Percentiles rank a stretch among this genome's conserved stretches.
These are phyloP conservation scores for Borostomias antarcticus DNA, from an alignment of 2,797 vertebrate genomes.

Conservation along the genomic window DNA sequence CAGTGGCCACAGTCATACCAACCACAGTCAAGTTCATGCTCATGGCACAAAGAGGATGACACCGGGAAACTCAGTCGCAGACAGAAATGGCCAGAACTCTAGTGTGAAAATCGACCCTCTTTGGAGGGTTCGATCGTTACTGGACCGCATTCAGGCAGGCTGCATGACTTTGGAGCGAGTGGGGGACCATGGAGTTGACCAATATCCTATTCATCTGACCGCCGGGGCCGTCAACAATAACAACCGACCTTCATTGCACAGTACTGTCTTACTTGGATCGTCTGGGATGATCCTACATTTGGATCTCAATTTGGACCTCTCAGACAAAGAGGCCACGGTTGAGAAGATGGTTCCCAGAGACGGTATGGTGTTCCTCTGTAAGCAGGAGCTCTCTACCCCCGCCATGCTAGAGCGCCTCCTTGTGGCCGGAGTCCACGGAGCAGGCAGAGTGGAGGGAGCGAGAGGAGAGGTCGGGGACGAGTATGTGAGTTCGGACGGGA, in stretches of 20 bases:
- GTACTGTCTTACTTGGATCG: constrained; percentile 71
- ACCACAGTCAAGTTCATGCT: constrained; percentile 6
- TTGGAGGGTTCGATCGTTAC: constrained; percentile 68
- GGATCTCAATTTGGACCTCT: constrained; percentile 66
- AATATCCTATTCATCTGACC: constrained; percentile 69
- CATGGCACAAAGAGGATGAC: neutral
- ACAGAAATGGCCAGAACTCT: constrained; percentile 10
- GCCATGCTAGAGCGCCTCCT: constrained; percentile 78
- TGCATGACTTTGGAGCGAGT: constrained; percentile 63
- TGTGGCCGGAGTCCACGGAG: constrained; percentile 72
- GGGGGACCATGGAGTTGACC: constrained; percentile 73
- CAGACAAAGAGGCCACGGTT: constrained; percentile 67
- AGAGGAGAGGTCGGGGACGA: constrained; percentile 79
- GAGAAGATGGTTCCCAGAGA: constrained; percentile 73
- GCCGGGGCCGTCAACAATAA: constrained; percentile 47
- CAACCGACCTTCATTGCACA: constrained; percentile 60
- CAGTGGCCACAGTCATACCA: constrained; percentile 1
- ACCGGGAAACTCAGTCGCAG: neutral
- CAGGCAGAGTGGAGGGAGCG: constrained; percentile 75
- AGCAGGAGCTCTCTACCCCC: constrained; percentile 79
- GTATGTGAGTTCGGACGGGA: constrained; percentile 80
- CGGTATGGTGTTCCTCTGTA: constrained; percentile 78
- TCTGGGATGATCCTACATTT: constrained; percentile 71
- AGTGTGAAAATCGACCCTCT: constrained; percentile 62
- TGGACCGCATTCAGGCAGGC: constrained; percentile 66